phyloP scores from a whole-genome alignment of 2,797 vertebrate species.

The Lacerta bilineata region DNA sequence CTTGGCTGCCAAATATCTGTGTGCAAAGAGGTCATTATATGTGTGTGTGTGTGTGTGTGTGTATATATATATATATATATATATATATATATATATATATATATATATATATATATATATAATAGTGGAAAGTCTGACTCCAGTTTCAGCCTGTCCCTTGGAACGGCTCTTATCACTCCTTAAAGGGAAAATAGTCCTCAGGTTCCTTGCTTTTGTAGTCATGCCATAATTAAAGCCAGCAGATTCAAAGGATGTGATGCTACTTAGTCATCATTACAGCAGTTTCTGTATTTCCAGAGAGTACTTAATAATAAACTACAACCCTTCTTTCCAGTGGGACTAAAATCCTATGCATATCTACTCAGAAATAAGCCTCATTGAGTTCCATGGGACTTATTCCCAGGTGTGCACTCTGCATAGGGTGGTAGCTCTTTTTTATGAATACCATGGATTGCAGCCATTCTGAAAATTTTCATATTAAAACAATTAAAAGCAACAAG shows the following conservation, averaged over 20 bases:
- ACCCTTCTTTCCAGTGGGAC: neutral
- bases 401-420: too few species aligned
- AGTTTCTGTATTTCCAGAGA: constrained; percentile 11
- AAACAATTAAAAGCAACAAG: neutral
- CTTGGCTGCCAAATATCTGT: constrained; percentile 5
- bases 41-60: too few species aligned
- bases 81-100: too few species aligned
- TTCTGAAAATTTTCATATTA: neutral
- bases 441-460: neutral
- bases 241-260: constrained; percentile 14
- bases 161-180: constrained; percentile 5
- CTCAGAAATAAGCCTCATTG: too few species aligned
- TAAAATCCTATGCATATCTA: neutral
- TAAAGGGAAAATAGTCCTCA: constrained; percentile 12
- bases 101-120: neutral
- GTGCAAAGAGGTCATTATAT: constrained; percentile 8
- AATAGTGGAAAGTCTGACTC: neutral
- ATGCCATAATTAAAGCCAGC: constrained; percentile 13
- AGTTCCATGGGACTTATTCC: too few species aligned
- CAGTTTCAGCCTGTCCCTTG: neutral
- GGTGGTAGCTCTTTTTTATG: neutral
- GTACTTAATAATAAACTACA: too few species aligned
- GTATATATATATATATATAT: too few species aligned
- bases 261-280: neutral
- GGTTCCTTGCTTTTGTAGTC: neutral